Conservation (phyloP, 2,888 invertebrate species). For the Schizaphis graminum region DNA sequence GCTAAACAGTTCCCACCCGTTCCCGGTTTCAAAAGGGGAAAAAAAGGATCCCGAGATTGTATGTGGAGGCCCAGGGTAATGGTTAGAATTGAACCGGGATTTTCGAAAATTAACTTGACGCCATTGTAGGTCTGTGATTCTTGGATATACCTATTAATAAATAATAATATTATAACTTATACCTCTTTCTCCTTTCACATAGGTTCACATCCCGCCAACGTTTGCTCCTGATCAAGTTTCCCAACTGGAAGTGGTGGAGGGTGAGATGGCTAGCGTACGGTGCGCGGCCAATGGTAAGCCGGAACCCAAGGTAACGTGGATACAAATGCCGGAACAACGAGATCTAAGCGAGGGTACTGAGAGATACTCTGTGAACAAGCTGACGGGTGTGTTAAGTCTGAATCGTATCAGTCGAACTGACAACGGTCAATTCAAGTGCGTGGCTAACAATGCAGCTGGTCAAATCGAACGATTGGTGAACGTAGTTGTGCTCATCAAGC, state of each 20-base stretch:
- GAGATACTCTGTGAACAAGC: slow-evolving; percentile 73
- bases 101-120: not conserved
- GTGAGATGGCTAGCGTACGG: slow-evolving; percentile 80
- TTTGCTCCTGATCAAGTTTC: slow-evolving; percentile 75
- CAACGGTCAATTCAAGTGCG: slow-evolving; percentile 84
- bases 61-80: too few relatives aligned
- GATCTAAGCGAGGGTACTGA: slow-evolving; percentile 75
- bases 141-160: not conserved
- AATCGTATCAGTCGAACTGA: slow-evolving; percentile 79
- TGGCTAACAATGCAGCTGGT: slow-evolving; percentile 85
- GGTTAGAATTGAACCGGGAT: not conserved
- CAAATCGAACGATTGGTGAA: slow-evolving; percentile 78
- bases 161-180: not conserved
- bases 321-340: slow-evolving; percentile 80
- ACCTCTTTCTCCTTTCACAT: too few relatives aligned
- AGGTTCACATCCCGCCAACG: slow-evolving; percentile 83
- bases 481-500: slow-evolving; percentile 82
- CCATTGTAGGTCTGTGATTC: not conserved
- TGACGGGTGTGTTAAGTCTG: slow-evolving; percentile 75
- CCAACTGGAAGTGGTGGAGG: slow-evolving; percentile 82
- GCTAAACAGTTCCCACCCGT: too few relatives aligned
- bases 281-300: slow-evolving; percentile 90
- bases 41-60: too few relatives aligned
- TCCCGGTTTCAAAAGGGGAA: too few relatives aligned
- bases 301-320: slow-evolving; percentile 86